Percentiles rank a stretch among this genome's conserved stretches.
phyloP scores from a whole-genome alignment of 2,888 invertebrate species.

The Eupithecia insigniata region DNA sequence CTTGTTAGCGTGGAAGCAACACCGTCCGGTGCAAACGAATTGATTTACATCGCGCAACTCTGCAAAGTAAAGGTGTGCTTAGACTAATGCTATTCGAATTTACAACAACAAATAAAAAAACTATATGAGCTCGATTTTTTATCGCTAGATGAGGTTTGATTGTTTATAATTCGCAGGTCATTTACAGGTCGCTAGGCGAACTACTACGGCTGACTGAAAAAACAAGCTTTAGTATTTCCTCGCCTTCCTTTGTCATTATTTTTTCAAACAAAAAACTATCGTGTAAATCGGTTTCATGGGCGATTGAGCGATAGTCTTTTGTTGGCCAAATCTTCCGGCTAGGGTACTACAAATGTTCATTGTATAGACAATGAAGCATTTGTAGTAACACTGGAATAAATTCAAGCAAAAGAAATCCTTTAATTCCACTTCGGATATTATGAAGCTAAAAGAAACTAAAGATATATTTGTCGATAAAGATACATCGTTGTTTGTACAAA shows the following conservation, averaged over 20 bases:
- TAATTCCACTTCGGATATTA: neutral
- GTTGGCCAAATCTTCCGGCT: neutral
- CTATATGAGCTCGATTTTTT: too few species aligned
- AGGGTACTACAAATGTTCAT: neutral
- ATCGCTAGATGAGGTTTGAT: neutral
- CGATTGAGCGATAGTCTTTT: neutral
- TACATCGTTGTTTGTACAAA: neutral
- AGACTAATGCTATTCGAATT: neutral
- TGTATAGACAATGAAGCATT: neutral
- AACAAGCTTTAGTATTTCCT: too few species aligned
- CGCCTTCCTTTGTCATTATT: too few species aligned
- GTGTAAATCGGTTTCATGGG: neutral
- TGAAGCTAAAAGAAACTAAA: neutral
- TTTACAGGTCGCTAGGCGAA: neutral
- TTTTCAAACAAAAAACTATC: too few species aligned
- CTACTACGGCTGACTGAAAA: too few species aligned
- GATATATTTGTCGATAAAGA: neutral
- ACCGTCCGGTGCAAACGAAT: slow-evolving; percentile 19
- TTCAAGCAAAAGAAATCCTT: too few species aligned
- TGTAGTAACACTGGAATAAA: neutral
- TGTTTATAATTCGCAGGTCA: neutral
- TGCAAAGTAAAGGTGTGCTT: neutral
- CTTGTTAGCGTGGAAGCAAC: slow-evolving; percentile 7
- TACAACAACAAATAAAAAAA: too few species aligned
- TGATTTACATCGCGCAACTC: slow-evolving; percentile 28